phyloP scores from a whole-genome alignment of 2,888 invertebrate species.

The Serrognathus titanus region DNA sequence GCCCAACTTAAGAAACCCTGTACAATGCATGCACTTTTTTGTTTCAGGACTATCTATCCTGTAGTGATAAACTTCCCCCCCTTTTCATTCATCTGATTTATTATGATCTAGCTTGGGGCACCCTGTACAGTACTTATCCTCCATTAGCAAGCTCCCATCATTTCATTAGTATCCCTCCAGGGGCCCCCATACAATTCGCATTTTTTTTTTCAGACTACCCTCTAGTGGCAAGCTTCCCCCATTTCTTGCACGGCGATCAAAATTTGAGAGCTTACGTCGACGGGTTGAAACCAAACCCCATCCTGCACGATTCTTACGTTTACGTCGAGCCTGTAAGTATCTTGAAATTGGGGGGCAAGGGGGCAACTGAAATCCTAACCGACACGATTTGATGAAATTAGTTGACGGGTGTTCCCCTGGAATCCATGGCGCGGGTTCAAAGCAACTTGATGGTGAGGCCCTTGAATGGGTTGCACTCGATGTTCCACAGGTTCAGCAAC shows the following conservation, averaged over 20 bases:
- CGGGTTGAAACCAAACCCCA: slow-evolving; percentile 60
- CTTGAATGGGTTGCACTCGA: slow-evolving; percentile 52
- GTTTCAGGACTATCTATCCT: too few species aligned
- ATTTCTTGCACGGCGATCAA: slow-evolving; percentile 62
- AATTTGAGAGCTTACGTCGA: slow-evolving; percentile 55
- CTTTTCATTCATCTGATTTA: too few species aligned
- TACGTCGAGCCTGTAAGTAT: slow-evolving; percentile 67
- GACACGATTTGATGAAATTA: slow-evolving; percentile 30
- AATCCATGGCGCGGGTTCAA: slow-evolving; percentile 63
- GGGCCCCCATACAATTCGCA: too few species aligned
- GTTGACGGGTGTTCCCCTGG: slow-evolving; percentile 63
- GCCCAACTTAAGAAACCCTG: too few species aligned
- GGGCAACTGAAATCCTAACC: too few species aligned
- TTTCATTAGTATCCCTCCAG: too few species aligned
- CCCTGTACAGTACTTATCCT: too few species aligned
- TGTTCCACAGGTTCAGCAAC: slow-evolving; percentile 57
- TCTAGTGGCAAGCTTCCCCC: slow-evolving; percentile 70
- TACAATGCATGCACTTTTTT: too few species aligned
- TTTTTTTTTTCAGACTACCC: slow-evolving; percentile 55
- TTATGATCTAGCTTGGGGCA: too few species aligned
- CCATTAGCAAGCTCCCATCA: too few species aligned
- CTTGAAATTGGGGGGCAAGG: too few species aligned
- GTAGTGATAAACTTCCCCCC: too few species aligned
- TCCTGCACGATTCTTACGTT: slow-evolving; percentile 64
- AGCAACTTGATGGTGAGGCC: slow-evolving; percentile 62